Conservation (phyloP, 2,113 vertebrate species). For the Felis chaus region DNA sequence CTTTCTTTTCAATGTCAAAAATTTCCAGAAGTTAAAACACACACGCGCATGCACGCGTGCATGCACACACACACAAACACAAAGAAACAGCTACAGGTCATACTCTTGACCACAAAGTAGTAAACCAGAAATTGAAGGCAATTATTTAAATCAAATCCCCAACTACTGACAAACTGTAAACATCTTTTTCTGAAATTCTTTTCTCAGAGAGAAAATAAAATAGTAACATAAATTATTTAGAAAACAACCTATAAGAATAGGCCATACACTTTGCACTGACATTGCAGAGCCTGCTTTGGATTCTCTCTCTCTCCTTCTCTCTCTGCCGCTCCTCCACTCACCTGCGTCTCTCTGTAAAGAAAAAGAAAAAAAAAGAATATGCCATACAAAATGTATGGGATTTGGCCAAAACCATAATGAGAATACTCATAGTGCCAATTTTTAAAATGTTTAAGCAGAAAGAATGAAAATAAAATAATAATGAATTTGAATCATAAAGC, state of each 20-base stretch:
- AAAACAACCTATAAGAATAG: background rate
- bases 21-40: background rate
- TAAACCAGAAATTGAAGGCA: background rate
- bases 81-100: background rate
- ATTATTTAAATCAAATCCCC: background rate
- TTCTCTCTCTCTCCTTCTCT: too few species aligned
- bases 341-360: too few species aligned
- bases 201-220: background rate
- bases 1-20: background rate
- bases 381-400: background rate
- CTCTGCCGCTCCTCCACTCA: too few species aligned
- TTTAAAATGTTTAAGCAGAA: background rate
- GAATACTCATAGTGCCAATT: background rate
- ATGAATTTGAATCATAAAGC: background rate
- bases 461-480: background rate
- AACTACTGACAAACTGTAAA: background rate
- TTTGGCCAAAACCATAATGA: background rate
- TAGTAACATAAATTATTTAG: background rate
- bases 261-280: too few species aligned
- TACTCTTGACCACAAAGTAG: background rate
- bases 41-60: too few species aligned
- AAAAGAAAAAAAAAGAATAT: background rate
- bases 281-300: too few species aligned
- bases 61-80: background rate
- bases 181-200: background rate